These are phyloP conservation scores for Esox lucius DNA, from an alignment of 2,797 vertebrate genomes.

Conservation along the genomic window DNA sequence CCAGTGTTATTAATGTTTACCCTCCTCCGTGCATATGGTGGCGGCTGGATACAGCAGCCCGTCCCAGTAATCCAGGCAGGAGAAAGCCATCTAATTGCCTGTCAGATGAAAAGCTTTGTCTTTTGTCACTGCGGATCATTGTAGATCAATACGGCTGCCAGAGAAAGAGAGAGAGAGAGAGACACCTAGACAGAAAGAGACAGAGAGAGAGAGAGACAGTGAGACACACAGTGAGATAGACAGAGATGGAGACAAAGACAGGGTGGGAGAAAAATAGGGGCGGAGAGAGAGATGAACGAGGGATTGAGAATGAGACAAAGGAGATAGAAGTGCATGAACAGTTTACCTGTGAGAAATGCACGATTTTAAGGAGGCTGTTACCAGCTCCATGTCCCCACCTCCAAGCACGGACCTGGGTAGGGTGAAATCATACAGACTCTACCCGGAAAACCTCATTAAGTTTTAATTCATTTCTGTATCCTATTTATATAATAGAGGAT, in stretches of 20 bases:
- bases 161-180: constrained; percentile 36
- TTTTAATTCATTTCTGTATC: constrained; percentile 80
- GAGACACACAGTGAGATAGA: not conserved
- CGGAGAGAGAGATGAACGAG: not conserved
- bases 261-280: constrained; percentile 16
- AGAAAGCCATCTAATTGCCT: constrained; percentile 63
- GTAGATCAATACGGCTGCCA: constrained; percentile 60
- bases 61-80: constrained; percentile 3
- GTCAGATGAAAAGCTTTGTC: constrained; percentile 72
- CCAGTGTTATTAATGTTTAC: constrained; percentile 16
- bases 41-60: not conserved
- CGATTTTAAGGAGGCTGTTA: constrained; percentile 52
- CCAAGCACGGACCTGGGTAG: constrained; percentile 33
- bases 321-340: constrained; percentile 28
- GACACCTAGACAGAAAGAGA: not conserved
- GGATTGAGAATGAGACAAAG: constrained; percentile 8
- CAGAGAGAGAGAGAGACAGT: not conserved
- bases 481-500: constrained; percentile 79
- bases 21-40: not conserved
- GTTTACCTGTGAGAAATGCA: constrained; percentile 47
- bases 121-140: constrained; percentile 66
- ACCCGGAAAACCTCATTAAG: constrained; percentile 78
- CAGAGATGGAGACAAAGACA: constrained; percentile 11
- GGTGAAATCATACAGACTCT: constrained; percentile 62
- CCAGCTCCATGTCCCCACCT: constrained; percentile 17